Percentiles rank a stretch among this genome's conserved stretches.
These are phyloP conservation scores for Leptinotarsa texana DNA, from an alignment of 1,140 invertebrate genomes.

Conservation along the genomic window DNA sequence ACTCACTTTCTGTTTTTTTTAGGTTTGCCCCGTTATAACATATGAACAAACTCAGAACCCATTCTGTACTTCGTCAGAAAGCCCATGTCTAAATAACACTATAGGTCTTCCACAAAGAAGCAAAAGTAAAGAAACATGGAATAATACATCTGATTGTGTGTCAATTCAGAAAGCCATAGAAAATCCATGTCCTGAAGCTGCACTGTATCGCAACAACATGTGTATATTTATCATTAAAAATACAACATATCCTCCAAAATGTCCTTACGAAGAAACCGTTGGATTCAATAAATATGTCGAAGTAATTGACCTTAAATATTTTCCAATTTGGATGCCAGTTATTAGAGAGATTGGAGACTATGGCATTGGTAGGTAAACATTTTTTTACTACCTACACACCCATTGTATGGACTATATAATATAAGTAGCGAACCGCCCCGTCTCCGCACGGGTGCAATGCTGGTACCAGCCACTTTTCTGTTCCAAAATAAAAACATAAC, in stretches of 20 bases:
- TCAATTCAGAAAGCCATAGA: background rate
- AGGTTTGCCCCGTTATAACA: too few species aligned
- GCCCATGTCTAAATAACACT: background rate
- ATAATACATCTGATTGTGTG: background rate
- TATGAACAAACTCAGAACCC: background rate
- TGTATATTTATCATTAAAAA: conserved; percentile 18
- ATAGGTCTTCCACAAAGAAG: background rate
- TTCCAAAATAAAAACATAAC: too few species aligned
- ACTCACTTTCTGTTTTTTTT: too few species aligned
- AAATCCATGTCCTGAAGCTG: conserved; percentile 12
- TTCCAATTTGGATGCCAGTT: conserved; percentile 38
- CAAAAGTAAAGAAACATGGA: conserved; percentile 3
- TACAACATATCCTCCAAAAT: conserved; percentile 33
- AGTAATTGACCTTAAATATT: background rate
- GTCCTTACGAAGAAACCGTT: conserved; percentile 30
- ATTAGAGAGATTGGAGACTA: conserved; percentile 15
- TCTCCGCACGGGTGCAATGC: too few species aligned
- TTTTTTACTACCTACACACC: background rate
- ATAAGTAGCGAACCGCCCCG: too few species aligned
- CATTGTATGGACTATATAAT: too few species aligned
- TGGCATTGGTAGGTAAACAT: conserved; percentile 27
- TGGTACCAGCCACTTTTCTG: too few species aligned
- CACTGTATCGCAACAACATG: background rate
- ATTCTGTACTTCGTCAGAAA: background rate
- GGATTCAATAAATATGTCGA: conserved; percentile 26